phyloP scores from a whole-genome alignment of 2,113 vertebrate genomes.

The Clinocottus analis region DNA sequence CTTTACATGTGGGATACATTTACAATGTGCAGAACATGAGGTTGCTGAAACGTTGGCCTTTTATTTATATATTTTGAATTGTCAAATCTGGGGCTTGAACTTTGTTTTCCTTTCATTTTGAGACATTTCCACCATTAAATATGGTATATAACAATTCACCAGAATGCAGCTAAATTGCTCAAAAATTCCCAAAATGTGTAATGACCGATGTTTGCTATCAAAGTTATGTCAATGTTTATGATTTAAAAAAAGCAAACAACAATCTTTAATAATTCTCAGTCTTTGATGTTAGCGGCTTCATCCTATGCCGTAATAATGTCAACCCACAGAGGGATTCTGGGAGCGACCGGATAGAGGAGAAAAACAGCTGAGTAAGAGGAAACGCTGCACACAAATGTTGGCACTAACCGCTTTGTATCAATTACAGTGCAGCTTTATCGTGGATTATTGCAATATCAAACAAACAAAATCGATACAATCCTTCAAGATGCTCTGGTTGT shows the following conservation, averaged over 20 bases:
- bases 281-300: background rate
- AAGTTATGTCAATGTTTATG: background rate
- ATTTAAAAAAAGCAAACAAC: background rate
- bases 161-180: no score
- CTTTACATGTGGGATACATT: background rate
- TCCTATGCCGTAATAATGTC: background rate
- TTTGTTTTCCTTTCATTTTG: no score
- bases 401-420: no score
- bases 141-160: no score
- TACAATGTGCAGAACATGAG: no score
- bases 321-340: background rate
- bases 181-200: background rate
- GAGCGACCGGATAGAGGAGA: background rate
- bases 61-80: no score
- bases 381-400: background rate
- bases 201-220: background rate
- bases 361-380: background rate
- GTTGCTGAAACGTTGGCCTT: no score
- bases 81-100: no score
- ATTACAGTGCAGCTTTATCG: no score
- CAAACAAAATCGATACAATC: background rate
- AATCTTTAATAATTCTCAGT: background rate
- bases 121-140: no score
- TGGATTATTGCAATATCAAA: no score
- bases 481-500: background rate